Percentiles rank a stretch among this genome's conserved stretches.
Conservation (phyloP, 2,888 invertebrate genomes). For the Pseudococcus jackbeardsleyi region DNA sequence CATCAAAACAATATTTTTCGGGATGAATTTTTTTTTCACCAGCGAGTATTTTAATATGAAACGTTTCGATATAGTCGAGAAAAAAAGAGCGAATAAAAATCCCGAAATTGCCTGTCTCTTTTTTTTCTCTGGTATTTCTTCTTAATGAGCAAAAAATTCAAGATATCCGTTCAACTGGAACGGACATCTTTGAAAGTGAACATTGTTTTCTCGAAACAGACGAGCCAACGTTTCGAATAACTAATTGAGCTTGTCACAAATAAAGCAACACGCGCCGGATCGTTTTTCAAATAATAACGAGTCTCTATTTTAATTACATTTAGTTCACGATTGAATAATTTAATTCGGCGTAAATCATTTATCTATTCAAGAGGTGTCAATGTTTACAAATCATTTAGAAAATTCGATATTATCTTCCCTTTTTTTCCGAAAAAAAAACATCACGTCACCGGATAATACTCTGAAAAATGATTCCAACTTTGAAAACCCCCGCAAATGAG, state of each 20-base stretch:
- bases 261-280: slow-evolving; percentile 3
- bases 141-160: slow-evolving; percentile 18
- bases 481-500: background rate
- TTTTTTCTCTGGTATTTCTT: background rate
- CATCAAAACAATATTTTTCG: background rate
- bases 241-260: slow-evolving; percentile 33
- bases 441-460: background rate
- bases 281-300: slow-evolving; percentile 16
- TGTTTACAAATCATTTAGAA: slow-evolving; percentile 6
- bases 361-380: slow-evolving; percentile 7
- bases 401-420: background rate
- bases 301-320: slow-evolving; percentile 25
- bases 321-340: slow-evolving; percentile 2
- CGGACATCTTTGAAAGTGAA: slow-evolving; percentile 11
- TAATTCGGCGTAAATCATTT: slow-evolving; percentile 19
- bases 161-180: background rate
- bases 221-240: slow-evolving; percentile 16
- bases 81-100: background rate
- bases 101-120: background rate
- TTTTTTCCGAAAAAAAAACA: background rate
- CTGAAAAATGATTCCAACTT: slow-evolving; percentile 2
- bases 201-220: background rate
- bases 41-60: background rate
- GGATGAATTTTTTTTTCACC: background rate
- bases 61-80: background rate